phyloP scores from a whole-genome alignment of 2,797 vertebrate genomes.

The Coranthus polyacanthus region DNA sequence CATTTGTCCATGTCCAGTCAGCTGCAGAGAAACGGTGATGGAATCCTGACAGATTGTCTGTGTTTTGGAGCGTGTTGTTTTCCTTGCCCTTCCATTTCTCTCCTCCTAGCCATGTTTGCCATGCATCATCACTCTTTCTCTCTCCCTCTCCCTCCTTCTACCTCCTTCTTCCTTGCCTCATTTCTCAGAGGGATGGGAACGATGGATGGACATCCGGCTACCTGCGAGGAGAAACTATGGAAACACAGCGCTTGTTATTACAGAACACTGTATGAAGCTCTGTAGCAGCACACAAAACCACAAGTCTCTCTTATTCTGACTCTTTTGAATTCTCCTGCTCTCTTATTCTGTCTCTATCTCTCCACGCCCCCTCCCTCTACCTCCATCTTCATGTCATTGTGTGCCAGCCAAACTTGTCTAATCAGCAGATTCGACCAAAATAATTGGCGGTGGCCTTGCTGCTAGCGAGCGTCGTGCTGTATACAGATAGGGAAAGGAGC shows the following conservation, averaged over 20 bases:
- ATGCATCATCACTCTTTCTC: slow-evolving; percentile 77
- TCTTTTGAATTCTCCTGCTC: slow-evolving; percentile 45
- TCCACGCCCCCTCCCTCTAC: slow-evolving; percentile 21
- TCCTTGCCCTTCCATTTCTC: slow-evolving; percentile 81
- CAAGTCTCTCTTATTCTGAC: slow-evolving; percentile 1
- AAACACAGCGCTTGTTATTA: slow-evolving; percentile 57
- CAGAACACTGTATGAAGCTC: slow-evolving; percentile 27
- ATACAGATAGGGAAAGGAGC: slow-evolving; percentile 77
- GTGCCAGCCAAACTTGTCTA: slow-evolving; percentile 81
- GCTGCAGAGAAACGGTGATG: slow-evolving; percentile 76
- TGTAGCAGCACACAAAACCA: slow-evolving; percentile 49
- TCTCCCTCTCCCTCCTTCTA: slow-evolving; percentile 27
- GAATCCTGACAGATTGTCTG: slow-evolving; percentile 84
- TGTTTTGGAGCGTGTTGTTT: slow-evolving; percentile 84
- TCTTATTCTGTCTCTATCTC: slow-evolving; percentile 24
- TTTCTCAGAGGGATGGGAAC: slow-evolving; percentile 64
- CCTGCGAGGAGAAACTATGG: slow-evolving; percentile 66
- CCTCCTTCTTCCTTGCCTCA: slow-evolving; percentile 66
- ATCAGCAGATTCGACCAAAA: slow-evolving; percentile 84
- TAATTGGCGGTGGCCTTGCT: slow-evolving; percentile 84
- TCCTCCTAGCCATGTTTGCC: slow-evolving; percentile 77
- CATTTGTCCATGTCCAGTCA: slow-evolving; percentile 83
- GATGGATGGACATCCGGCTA: slow-evolving; percentile 61
- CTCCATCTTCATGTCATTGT: slow-evolving; percentile 75
- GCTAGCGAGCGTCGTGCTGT: slow-evolving; percentile 76